Evolutionary conservation across 2,113 vertebrate genomes (phyloP), one percentile per base, ranked within the genome.

Genomic region (Pavo muticus): DNA sequence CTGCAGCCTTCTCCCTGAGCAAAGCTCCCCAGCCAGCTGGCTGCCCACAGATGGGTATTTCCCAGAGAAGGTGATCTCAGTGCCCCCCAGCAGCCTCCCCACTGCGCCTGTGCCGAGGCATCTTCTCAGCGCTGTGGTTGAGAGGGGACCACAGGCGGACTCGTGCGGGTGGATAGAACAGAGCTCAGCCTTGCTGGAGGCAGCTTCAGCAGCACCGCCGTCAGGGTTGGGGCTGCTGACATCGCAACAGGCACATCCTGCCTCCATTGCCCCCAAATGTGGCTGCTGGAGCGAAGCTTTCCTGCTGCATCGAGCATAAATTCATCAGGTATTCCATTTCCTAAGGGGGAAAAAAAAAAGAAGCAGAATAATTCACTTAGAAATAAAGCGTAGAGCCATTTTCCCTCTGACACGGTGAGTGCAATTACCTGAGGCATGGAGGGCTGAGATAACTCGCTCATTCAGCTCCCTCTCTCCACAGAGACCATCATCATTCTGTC

Each of bases 381-480:
- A 90, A 91, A 86, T 89, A 77, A 83, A 76, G 44, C 70, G 17
- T 78, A 70, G 69, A 90, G 47, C 69, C 93, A 77, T 91, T 86
- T 90, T 44, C 40, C 72, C n/a, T 86, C 52, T 94, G 85, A 88
- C 61, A 83, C 3, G 25, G 87, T 88, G 91, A 89, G 82, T 14
- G 14, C 84, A 94, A 93, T 94, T 94, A 93, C 88, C 92, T 72
- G 81, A 92, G 74, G 83, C 79, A 78, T 75, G 48, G 69, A 61
- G 78, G 73, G 69, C 79, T 95, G 91, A 91, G 90, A 94, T 94
- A 95, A 91, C 85, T 94, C 76, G 78, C 37, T 93, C 71, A 54
- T 70, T 90, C 72, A 90, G 57, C 61, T 32, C 69, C 76, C 39
- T 48, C 23, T 78, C 73, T 75, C 73, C 63, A 69, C 90, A 95